Evolutionary conservation across 2,888 invertebrate species (phyloP).

Genomic region (Drosophila barbarae): DNA sequence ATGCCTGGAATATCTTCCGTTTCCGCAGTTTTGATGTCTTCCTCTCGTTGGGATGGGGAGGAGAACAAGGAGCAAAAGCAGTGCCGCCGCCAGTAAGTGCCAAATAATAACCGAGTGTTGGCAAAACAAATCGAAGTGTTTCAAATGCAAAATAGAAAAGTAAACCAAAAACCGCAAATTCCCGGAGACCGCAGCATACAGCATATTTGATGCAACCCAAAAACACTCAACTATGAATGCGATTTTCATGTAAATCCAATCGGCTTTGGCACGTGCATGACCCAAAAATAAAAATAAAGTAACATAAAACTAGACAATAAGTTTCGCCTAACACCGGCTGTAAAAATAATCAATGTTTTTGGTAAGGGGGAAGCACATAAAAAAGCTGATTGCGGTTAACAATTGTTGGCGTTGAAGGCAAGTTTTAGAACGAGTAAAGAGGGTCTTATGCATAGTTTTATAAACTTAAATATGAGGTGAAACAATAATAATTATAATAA

Average conservation of each 20-base stretch:
- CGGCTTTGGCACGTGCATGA: slow-evolving; percentile 27
- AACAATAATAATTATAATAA: neutral
- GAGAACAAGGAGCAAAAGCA: neutral
- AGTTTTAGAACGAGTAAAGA: slow-evolving; percentile 20
- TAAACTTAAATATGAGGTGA: no score
- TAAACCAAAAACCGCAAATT: slow-evolving; percentile 3
- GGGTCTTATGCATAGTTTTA: neutral
- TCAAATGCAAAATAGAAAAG: slow-evolving; percentile 1
- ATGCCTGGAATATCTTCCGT: slow-evolving; percentile 66
- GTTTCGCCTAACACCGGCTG: slow-evolving; percentile 5
- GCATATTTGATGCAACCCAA: slow-evolving; percentile 38
- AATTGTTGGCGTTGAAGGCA: slow-evolving; percentile 13
- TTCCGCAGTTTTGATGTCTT: slow-evolving; percentile 71
- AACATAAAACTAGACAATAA: slow-evolving; percentile 7
- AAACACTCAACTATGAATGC: slow-evolving; percentile 56
- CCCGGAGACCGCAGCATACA: slow-evolving; percentile 3
- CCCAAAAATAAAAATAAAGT: slow-evolving; percentile 1
- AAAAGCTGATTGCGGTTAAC: slow-evolving; percentile 25
- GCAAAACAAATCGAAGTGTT: slow-evolving; percentile 17
- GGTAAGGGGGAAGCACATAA: slow-evolving; percentile 6
- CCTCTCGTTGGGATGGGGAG: slow-evolving; percentile 32
- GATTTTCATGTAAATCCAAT: slow-evolving; percentile 57
- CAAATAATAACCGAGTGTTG: slow-evolving; percentile 58
- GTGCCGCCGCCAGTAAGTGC: slow-evolving; percentile 37
- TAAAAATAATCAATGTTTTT: slow-evolving; percentile 25